phyloP scores from a whole-genome alignment of 2,113 vertebrate species.

The Pterocles orientalis region DNA sequence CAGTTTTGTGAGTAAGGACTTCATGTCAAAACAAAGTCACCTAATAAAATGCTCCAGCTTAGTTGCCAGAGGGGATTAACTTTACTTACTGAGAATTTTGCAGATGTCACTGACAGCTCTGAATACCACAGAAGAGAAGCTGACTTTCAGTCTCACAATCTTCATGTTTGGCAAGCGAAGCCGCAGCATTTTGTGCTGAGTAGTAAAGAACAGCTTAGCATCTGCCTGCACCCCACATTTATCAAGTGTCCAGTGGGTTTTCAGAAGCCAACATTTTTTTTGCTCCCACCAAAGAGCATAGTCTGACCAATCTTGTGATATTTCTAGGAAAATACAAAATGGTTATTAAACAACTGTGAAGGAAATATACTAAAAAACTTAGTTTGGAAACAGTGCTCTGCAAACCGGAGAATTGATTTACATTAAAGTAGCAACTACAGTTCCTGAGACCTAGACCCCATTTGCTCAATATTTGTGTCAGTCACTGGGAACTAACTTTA shows the following conservation, averaged over 20 bases:
- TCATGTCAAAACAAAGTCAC: neutral
- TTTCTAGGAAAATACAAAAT: slow-evolving; percentile 72
- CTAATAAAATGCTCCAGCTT: neutral
- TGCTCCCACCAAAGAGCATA: slow-evolving; percentile 97
- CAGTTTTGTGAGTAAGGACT: neutral
- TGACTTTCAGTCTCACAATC: slow-evolving; percentile 85
- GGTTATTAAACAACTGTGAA: neutral
- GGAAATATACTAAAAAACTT: neutral
- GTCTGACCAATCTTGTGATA: slow-evolving; percentile 93
- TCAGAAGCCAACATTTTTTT: slow-evolving; percentile 92
- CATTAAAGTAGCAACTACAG: neutral
- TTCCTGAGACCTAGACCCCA: neutral
- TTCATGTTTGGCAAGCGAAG: slow-evolving; percentile 92
- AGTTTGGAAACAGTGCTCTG: neutral
- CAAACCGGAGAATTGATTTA: neutral
- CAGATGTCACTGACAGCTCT: slow-evolving; percentile 90
- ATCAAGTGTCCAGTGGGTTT: slow-evolving; percentile 97
- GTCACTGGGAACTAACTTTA: neutral
- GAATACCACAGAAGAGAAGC: slow-evolving; percentile 92
- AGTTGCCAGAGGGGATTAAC: neutral
- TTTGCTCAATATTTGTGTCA: neutral
- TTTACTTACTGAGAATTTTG: slow-evolving; percentile 89
- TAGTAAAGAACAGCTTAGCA: slow-evolving; percentile 90
- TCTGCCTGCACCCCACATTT: slow-evolving; percentile 94
- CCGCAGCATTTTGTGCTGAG: slow-evolving; percentile 90